These are phyloP conservation scores for Bucorvus abyssinicus DNA, from an alignment of 2,797 vertebrate genomes.

Conservation along the genomic window DNA sequence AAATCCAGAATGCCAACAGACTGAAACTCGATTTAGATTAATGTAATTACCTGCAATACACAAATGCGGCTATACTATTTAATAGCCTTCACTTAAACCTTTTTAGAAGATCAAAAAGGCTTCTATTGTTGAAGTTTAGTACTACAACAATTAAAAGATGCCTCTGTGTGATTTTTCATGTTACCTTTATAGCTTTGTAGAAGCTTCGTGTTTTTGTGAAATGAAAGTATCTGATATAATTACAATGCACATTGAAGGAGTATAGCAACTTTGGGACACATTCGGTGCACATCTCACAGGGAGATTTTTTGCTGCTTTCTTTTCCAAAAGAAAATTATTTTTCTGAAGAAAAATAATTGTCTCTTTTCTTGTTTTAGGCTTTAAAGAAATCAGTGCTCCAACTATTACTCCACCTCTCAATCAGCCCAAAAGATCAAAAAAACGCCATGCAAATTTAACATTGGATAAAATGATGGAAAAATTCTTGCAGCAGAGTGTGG, in stretches of 20 bases:
- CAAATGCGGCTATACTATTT: constrained; percentile 39
- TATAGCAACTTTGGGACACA: accelerated
- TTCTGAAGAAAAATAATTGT: background rate
- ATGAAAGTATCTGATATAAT: background rate
- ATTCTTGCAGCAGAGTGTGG: constrained; percentile 89
- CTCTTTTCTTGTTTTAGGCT: constrained; percentile 56
- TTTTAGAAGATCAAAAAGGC: constrained; percentile 36
- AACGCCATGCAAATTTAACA: constrained; percentile 82
- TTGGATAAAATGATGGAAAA: constrained; percentile 91
- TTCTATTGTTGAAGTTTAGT: constrained; percentile 53
- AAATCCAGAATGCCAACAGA: constrained; percentile 5
- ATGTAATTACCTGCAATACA: constrained; percentile 58
- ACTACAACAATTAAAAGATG: constrained; percentile 6
- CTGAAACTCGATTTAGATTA: constrained; percentile 63
- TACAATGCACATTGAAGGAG: background rate
- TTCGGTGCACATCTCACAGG: background rate
- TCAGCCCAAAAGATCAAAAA: constrained; percentile 81
- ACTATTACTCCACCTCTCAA: constrained; percentile 68
- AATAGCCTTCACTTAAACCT: constrained; percentile 45
- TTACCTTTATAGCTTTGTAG: background rate
- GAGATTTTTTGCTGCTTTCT: background rate
- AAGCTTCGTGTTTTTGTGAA: background rate
- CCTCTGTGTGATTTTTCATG: background rate
- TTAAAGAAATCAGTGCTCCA: constrained; percentile 76
- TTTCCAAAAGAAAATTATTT: background rate